Percentiles rank a stretch among this genome's conserved stretches.
These are phyloP conservation scores for Ephialtes manifestator DNA, from an alignment of 2,888 invertebrate species.

Conservation along the genomic window DNA sequence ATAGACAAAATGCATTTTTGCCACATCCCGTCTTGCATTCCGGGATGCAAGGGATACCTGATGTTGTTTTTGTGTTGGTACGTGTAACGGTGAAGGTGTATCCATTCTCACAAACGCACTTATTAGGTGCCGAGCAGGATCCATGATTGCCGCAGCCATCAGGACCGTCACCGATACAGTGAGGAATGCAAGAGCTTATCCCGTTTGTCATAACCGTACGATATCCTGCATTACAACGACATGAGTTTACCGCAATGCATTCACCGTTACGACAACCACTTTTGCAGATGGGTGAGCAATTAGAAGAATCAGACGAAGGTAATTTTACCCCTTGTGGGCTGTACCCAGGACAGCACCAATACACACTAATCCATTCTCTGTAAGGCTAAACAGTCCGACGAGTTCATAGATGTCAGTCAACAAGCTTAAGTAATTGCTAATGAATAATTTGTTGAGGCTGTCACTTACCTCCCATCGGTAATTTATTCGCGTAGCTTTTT, in stretches of 20 bases:
- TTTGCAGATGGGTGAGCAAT: conserved; percentile 11
- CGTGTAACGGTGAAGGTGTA: not conserved
- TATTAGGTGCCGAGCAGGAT: conserved; percentile 1
- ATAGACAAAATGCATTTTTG: conserved; percentile 21
- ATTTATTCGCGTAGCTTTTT: conserved; percentile 31
- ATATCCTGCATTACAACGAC: conserved; percentile 12
- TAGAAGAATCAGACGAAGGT: not conserved
- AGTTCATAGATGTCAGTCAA: not conserved
- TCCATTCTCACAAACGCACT: conserved; percentile 24
- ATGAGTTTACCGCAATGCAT: conserved; percentile 21
- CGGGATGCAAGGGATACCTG: conserved; percentile 13
- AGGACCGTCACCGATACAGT: conserved; percentile 12
- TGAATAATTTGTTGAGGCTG: not conserved
- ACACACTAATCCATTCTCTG: not conserved
- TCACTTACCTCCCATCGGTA: conserved; percentile 34
- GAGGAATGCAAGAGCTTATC: conserved; percentile 9
- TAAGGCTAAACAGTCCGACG: not conserved
- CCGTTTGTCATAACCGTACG: not conserved
- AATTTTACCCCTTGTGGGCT: not conserved
- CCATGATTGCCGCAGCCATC: conserved; percentile 27
- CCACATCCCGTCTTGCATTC: conserved; percentile 29
- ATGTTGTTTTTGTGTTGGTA: not conserved
- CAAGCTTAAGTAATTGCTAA: not conserved
- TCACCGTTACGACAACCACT: conserved; percentile 21
- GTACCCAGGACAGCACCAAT: conserved; percentile 44